Percentiles rank a stretch among this genome's conserved stretches.
Conservation (phyloP, 2,113 vertebrate genomes). For the Phasianus colchicus region DNA sequence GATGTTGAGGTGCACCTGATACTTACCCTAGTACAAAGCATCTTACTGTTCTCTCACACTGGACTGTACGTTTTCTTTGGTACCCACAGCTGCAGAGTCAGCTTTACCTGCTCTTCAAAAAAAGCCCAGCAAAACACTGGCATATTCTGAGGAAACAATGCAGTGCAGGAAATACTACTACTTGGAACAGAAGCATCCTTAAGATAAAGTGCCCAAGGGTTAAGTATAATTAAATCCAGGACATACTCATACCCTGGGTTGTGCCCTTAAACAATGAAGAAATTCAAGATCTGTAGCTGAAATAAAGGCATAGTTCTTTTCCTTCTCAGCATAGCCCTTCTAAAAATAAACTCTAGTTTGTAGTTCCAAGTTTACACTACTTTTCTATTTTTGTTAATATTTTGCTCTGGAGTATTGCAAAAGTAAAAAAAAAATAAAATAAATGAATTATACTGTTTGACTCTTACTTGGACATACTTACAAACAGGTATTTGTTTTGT, state of each 20-base stretch:
- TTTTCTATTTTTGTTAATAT: constrained; percentile 56
- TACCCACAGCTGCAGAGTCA: neutral
- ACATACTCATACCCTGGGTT: neutral
- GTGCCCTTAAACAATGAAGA: neutral
- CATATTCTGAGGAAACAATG: neutral
- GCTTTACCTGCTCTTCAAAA: neutral
- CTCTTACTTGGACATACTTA: neutral
- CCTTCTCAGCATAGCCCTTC: neutral
- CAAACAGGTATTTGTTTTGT: neutral
- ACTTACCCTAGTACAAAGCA: neutral
- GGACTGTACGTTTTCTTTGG: neutral
- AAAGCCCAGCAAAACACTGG: neutral
- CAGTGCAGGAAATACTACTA: neutral
- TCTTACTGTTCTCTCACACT: neutral
- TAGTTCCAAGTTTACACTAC: constrained; percentile 44
- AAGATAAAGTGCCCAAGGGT: neutral
- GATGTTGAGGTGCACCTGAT: neutral
- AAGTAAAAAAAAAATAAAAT: constrained; percentile 15
- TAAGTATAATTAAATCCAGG: neutral
- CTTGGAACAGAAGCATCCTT: neutral
- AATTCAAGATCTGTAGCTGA: neutral
- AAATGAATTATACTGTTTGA: constrained; percentile 20
- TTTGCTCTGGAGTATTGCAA: constrained; percentile 11
- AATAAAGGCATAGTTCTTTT: neutral
- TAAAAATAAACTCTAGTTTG: constrained; percentile 42